These are phyloP conservation scores for Rhinoraja longicauda DNA, from an alignment of 2,797 vertebrate species.

Conservation along the genomic window DNA sequence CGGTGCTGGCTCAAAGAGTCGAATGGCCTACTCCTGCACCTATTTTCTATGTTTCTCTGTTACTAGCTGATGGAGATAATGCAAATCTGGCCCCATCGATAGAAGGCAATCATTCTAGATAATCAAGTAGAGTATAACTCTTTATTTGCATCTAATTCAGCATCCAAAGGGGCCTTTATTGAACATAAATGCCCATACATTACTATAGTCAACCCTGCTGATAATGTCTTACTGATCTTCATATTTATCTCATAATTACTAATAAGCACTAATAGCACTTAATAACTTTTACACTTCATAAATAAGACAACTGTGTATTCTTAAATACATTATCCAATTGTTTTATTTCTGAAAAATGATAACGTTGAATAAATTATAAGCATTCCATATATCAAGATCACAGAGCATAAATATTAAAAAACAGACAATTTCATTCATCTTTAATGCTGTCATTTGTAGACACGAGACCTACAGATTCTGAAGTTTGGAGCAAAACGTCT, in stretches of 20 bases:
- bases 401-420: not conserved
- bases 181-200: not conserved
- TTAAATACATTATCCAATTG: not conserved
- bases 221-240: not conserved
- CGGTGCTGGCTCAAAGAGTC: no score
- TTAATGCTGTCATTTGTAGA: not conserved
- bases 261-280: not conserved
- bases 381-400: not conserved
- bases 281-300: not conserved
- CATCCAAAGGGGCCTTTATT: not conserved
- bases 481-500: no score
- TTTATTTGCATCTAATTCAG: not conserved
- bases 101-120: not conserved
- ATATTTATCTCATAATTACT: not conserved
- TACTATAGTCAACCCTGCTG: not conserved
- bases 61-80: not conserved
- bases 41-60: no score
- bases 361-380: not conserved
- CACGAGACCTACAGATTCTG: no score
- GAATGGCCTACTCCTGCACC: no score
- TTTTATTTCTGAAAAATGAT: not conserved
- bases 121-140: not conserved
- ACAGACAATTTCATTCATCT: not conserved
- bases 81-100: not conserved
- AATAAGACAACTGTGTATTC: not conserved